A percentile compares a stretch with the other conserved stretches of the same genome.
phyloP scores from a whole-genome alignment of 2,888 invertebrate genomes.

The Hemistola chrysoprasaria region DNA sequence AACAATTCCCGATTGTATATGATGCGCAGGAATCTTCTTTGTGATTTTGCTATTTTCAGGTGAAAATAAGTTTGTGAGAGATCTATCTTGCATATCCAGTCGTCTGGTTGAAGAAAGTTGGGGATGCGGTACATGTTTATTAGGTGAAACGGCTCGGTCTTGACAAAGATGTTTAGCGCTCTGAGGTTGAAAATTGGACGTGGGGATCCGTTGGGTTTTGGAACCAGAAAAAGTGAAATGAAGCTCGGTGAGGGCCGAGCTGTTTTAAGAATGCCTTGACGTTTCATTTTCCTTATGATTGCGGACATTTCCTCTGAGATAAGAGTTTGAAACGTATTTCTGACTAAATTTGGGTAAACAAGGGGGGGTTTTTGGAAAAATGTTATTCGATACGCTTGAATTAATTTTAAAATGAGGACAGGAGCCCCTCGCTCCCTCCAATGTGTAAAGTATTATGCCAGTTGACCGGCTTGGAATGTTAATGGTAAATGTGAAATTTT shows the following conservation, averaged over 20 bases:
- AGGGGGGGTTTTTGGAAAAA: constrained; percentile 13
- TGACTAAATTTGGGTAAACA: constrained; percentile 5
- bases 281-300: constrained; percentile 16
- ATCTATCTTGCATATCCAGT: constrained; percentile 21
- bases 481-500: too few relatives aligned
- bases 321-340: not conserved
- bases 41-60: constrained; percentile 16
- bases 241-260: constrained; percentile 20
- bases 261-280: constrained; percentile 13
- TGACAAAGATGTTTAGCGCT: constrained; percentile 26
- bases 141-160: constrained; percentile 23
- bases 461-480: constrained; percentile 17
- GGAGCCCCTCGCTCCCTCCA: constrained; percentile 12
- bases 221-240: constrained; percentile 22
- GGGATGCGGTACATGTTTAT: constrained; percentile 29
- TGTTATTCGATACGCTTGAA: constrained; percentile 14
- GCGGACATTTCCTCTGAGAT: constrained; percentile 4
- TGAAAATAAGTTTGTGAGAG: constrained; percentile 31
- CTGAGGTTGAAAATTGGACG: constrained; percentile 29
- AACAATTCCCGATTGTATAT: constrained; percentile 24
- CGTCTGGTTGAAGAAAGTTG: constrained; percentile 30
- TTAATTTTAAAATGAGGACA: constrained; percentile 5
- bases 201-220: constrained; percentile 22
- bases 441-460: constrained; percentile 1
- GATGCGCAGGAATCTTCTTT: constrained; percentile 29